phyloP scores from a whole-genome alignment of 2,797 vertebrate species.

The Trachops cirrhosus region DNA sequence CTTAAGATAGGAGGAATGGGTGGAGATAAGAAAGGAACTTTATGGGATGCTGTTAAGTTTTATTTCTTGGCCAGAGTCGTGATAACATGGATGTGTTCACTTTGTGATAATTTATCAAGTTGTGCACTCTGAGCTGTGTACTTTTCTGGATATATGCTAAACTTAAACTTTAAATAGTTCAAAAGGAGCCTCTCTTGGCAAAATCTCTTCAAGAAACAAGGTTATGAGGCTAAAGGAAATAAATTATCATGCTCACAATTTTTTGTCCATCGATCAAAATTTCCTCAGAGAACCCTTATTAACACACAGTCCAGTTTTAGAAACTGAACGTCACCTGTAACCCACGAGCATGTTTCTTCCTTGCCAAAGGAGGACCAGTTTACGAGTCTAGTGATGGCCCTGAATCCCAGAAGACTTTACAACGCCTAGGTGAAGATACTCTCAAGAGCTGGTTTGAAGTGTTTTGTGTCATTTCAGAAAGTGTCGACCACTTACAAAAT shows the following conservation, averaged over 20 bases:
- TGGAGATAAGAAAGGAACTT: neutral
- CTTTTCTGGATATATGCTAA: neutral
- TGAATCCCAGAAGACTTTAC: neutral
- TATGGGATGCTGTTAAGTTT: neutral
- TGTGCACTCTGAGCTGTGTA: neutral
- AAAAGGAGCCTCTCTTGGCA: constrained; percentile 1
- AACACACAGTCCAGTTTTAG: neutral
- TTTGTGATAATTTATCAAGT: constrained; percentile 5
- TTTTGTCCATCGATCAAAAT: constrained; percentile 18
- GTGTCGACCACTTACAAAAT: neutral
- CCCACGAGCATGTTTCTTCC: neutral
- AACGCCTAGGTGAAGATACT: neutral
- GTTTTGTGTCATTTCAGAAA: constrained; percentile 7
- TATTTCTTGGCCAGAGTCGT: neutral
- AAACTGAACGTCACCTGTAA: neutral
- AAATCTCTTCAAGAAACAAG: constrained; percentile 19
- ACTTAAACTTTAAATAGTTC: neutral
- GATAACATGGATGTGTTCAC: neutral
- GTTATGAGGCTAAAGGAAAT: neutral
- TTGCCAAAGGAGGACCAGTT: neutral
- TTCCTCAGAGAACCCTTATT: constrained; percentile 6
- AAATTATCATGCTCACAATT: neutral
- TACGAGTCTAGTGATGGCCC: neutral
- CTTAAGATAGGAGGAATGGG: neutral
- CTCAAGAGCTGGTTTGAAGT: neutral